Percentiles rank a stretch among this genome's conserved stretches.
phyloP scores from a whole-genome alignment of 2,888 invertebrate genomes.

The Hymenopus coronatus region DNA sequence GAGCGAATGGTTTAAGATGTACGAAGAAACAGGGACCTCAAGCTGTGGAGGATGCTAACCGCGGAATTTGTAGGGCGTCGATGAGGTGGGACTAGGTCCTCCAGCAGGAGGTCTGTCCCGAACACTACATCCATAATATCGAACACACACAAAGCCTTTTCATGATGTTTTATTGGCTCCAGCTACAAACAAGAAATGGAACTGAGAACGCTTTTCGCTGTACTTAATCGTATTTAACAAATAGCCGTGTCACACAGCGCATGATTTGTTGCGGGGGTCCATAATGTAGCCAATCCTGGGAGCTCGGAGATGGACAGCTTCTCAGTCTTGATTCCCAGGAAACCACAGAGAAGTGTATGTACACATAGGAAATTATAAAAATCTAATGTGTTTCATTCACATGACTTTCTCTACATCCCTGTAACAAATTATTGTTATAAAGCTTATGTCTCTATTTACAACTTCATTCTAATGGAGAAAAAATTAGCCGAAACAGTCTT shows the following conservation, averaged over 20 bases:
- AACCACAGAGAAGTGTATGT: too few relatives aligned
- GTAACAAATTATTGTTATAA: too few relatives aligned
- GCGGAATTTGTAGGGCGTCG: not conserved
- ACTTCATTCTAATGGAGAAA: too few relatives aligned
- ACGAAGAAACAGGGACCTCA: slow-evolving; percentile 28
- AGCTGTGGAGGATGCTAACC: slow-evolving; percentile 8
- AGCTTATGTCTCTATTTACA: too few relatives aligned
- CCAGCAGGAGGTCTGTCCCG: not conserved
- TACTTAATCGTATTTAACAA: not conserved
- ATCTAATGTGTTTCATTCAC: too few relatives aligned
- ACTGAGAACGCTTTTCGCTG: not conserved
- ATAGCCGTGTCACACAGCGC: not conserved
- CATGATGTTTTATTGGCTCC: not conserved
- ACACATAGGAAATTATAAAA: too few relatives aligned
- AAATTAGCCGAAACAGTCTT: too few relatives aligned
- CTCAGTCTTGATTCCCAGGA: not conserved
- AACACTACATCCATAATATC: not conserved
- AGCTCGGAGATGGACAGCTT: not conserved
- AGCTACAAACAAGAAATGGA: not conserved
- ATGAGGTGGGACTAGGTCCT: not conserved
- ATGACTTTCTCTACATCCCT: too few relatives aligned
- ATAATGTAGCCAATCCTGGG: not conserved
- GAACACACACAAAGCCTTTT: not conserved
- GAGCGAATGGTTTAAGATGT: slow-evolving; percentile 27
- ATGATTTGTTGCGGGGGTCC: not conserved